Conservation (phyloP, 2,113 vertebrate genomes). For the Oxyura jamaicensis region DNA sequence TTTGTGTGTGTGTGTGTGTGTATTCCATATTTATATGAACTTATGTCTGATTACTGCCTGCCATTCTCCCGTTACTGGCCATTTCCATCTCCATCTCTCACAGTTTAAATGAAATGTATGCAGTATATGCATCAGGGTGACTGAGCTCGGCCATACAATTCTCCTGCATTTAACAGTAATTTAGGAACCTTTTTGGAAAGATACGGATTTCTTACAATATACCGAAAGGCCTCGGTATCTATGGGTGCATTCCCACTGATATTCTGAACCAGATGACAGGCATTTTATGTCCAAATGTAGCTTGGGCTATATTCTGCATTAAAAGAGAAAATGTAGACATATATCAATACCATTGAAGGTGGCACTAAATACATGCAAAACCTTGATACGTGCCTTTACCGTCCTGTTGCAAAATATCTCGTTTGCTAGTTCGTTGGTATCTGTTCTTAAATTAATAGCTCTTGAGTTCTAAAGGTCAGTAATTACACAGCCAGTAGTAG, state of each 20-base stretch:
- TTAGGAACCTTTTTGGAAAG: not conserved
- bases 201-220: not conserved
- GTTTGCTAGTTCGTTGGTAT: conserved; percentile 19
- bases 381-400: not conserved
- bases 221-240: not conserved
- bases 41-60: not conserved
- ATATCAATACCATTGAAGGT: not conserved
- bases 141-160: not conserved
- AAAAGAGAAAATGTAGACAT: not conserved
- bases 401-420: conserved; percentile 33
- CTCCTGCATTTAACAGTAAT: not conserved
- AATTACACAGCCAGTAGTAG: conserved; percentile 54
- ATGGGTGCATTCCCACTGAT: not conserved
- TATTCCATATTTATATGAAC: not conserved
- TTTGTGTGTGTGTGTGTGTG: not conserved
- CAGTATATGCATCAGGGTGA: not conserved
- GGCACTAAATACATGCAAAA: not conserved
- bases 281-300: not conserved
- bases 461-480: conserved; percentile 57
- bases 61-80: not conserved
- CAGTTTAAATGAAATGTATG: not conserved
- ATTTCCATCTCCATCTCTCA: not conserved
- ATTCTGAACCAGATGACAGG: not conserved
- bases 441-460: conserved; percentile 65
- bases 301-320: not conserved